Conservation (phyloP, 2,797 vertebrate genomes). For the Falco cherrug region DNA sequence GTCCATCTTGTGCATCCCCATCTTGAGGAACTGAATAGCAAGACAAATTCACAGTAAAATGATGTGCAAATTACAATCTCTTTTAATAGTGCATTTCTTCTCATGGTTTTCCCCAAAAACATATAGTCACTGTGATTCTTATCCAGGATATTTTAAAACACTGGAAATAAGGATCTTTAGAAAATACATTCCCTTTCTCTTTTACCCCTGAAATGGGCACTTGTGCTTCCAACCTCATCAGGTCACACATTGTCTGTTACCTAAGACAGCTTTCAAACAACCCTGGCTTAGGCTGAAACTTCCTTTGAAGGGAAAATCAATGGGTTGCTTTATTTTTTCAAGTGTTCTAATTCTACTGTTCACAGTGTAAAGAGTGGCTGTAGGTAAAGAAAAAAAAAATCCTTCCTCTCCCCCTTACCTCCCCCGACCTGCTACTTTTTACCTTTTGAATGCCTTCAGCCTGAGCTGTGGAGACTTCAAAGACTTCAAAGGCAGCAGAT, state of each 20-base stretch:
- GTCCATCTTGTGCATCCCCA: background rate
- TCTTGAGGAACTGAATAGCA: background rate
- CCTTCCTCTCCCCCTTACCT: constrained; percentile 12
- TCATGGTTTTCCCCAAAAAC: background rate
- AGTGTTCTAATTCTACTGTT: constrained; percentile 58
- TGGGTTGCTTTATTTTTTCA: constrained; percentile 56
- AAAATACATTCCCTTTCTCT: constrained; percentile 35
- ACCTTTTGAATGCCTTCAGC: constrained; percentile 61
- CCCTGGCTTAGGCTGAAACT: constrained; percentile 43
- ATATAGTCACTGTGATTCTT: background rate
- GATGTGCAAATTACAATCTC: background rate
- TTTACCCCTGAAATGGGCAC: constrained; percentile 39
- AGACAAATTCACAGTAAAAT: background rate
- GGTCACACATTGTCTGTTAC: constrained; percentile 47
- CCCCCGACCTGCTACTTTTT: constrained; percentile 49
- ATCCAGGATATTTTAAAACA: constrained; percentile 15
- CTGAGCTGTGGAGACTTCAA: constrained; percentile 72
- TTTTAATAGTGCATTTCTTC: background rate
- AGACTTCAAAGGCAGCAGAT: constrained; percentile 73
- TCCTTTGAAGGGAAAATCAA: constrained; percentile 71
- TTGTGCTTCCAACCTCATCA: constrained; percentile 46
- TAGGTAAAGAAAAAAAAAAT: constrained; percentile 46
- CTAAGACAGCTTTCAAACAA: constrained; percentile 72
- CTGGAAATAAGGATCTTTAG: background rate
- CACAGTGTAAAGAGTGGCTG: constrained; percentile 48